Base-by-base conservation (phyloP, 2,113 vertebrate species). In the Pipra filicauda region DNA sequence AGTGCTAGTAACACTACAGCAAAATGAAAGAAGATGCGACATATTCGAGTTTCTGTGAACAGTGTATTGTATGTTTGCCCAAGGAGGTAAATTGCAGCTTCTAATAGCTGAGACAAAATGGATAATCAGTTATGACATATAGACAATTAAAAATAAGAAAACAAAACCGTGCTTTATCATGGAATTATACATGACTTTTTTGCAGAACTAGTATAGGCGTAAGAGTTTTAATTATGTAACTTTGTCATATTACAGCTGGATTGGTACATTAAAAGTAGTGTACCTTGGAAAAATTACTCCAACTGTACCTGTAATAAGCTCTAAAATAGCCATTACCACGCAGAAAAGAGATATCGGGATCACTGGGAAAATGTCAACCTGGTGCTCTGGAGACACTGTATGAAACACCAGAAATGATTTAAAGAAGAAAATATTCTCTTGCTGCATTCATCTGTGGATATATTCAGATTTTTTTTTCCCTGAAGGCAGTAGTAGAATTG, bases 1-100 rank as follows among this genome's bases (percentile, higher is more conserved):
- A 61, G 19, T 61, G 76, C 30, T 57, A 85, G 28, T 11, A 82
- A 27, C 23, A 70, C 31, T 37, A 57, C 7, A 90, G 12, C 3
- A 75, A 72, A 82, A 70, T 54, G 26, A 72, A 49, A 71, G 37
- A 85, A 52, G 12, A 20, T 20, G 5, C 16, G 28, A 21, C 9
- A 26, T 54, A 70, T 52, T 79, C 35, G 70, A 66, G 22, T 5
- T 11, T 72, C 90, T 76, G 22, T 76, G 49, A 88, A 54, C 8
- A 61, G 5, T 0, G 0, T 24, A 21, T 21, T 61, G 6, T 17
- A 27, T 33, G 8, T 21, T 52, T 92, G 21, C 23, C 28, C 24
- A 92, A 37, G 46, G 8, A 86, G 28, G 37, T 55, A 73, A 73
- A 30, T 11, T 57, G 46, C 15, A 76, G 27, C 11, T 83, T 85